Evolutionary conservation across 2,113 vertebrate genomes (phyloP), one percentile per base, ranked within the genome.

Genomic region (Sinocyclocheilus maitianheensis): DNA sequence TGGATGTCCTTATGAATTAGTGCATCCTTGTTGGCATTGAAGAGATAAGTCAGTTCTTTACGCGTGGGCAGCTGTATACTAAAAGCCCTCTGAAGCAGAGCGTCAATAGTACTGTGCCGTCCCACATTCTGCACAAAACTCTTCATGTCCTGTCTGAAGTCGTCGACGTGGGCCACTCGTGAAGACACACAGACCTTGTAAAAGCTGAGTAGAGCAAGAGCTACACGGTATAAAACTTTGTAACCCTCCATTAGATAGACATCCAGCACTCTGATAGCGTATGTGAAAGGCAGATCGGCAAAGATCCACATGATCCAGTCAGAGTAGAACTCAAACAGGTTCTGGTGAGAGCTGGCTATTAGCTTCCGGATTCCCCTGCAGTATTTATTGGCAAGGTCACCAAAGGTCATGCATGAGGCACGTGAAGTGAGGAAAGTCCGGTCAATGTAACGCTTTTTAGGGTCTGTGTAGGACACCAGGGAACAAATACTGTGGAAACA

Each of bases 281-380:
- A 97, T 11, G 85, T 93, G 90, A 97, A 97, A 0, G 96, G 97
- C 13, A 97, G 95, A 84, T 96, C 95, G 0, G 92, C 94, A 22
- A 97, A 97, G 65, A 97, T 95, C 96, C 97, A 97, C 58, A 95
- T 95, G 81, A 96, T 92, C 96, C 97, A 97, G 74, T 97, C 93
- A 0, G 96, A 97, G 91, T 97, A 97, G 87, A 97, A 95, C 82
- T 97, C 95, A 86, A 95, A 96, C n/a, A 96, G 93, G 16, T 94
- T 96, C 22, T 95, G 94, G 72, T 96, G 93, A 20, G 94, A 92
- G 86, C 93, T 93, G 55, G 96, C 95, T 0, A 97, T 95, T 26
- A 97, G 93, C 82, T 92, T 96, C 43, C 97, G 96, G 30, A 96
- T 96, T 16, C 96, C 95, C 0, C 94, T 92, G 93, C 96, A 97